Evolutionary conservation across 1,140 invertebrate genomes (phyloP).

Genomic region (Drosophila serrata): DNA sequence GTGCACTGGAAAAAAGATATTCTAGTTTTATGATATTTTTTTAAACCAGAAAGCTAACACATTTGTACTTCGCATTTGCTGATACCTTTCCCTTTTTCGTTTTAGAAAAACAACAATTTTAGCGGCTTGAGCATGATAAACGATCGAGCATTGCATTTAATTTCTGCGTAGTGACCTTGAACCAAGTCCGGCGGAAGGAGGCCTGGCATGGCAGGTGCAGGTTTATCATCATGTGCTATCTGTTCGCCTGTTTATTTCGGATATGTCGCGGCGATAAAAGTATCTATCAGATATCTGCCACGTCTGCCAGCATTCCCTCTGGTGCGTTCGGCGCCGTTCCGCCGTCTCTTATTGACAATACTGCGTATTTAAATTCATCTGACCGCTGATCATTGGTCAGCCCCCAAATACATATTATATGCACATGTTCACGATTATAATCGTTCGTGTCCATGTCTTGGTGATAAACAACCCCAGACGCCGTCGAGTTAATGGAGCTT

Average conservation of each 20-base stretch:
- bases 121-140: not conserved
- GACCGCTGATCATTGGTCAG: slow-evolving; percentile 33
- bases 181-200: slow-evolving; percentile 13
- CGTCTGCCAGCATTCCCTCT: slow-evolving; percentile 28
- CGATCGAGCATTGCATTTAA: not conserved
- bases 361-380: slow-evolving; percentile 75
- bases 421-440: slow-evolving; percentile 20
- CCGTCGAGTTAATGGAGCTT: slow-evolving; percentile 44
- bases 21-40: too few relatives aligned
- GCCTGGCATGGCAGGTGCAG: slow-evolving; percentile 13
- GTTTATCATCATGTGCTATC: slow-evolving; percentile 18
- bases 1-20: slow-evolving; percentile 23
- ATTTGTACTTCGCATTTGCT: not conserved
- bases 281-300: slow-evolving; percentile 54
- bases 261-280: slow-evolving; percentile 46
- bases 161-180: slow-evolving; percentile 45
- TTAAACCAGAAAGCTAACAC: not conserved
- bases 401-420: slow-evolving; percentile 18
- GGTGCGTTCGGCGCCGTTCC: slow-evolving; percentile 54
- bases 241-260: slow-evolving; percentile 17
- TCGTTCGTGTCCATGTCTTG: slow-evolving; percentile 34
- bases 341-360: slow-evolving; percentile 58
- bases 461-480: slow-evolving; percentile 67
- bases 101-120: not conserved
- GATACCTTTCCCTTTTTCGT: not conserved